phyloP scores from a whole-genome alignment of 2,113 vertebrate genomes.

The Scomber japonicus region DNA sequence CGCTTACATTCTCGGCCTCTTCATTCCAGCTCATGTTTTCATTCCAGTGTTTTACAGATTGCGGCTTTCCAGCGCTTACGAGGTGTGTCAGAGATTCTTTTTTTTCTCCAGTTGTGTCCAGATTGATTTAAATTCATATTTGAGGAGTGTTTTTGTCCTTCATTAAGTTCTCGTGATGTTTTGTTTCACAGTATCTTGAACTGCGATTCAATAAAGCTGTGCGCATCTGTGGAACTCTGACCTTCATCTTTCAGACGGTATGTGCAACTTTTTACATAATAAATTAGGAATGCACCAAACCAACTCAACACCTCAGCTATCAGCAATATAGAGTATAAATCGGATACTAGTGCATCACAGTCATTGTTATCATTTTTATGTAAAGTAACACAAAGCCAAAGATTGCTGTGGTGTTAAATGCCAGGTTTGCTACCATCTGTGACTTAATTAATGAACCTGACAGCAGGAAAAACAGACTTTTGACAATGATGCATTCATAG shows the following conservation, averaged over 20 bases:
- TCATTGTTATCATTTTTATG: too few species aligned
- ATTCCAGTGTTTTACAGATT: constrained; percentile 95
- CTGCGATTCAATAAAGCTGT: constrained; percentile 94
- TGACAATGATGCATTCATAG: too few species aligned
- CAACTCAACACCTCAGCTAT: neutral
- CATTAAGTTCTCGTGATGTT: neutral
- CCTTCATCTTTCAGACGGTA: constrained; percentile 98
- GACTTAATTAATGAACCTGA: too few species aligned
- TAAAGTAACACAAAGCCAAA: too few species aligned
- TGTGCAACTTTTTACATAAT: constrained; percentile 48
- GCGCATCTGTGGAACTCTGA: constrained; percentile 90
- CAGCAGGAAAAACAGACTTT: too few species aligned
- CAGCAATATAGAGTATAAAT: neutral
- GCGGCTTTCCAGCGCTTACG: constrained; percentile 90
- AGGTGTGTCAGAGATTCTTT: constrained; percentile 78
- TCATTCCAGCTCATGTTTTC: constrained; percentile 94
- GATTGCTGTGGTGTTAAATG: too few species aligned
- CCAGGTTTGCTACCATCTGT: too few species aligned
- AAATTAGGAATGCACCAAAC: neutral
- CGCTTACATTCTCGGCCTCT: constrained; percentile 91
- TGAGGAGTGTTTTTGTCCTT: neutral
- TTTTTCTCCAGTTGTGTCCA: neutral
- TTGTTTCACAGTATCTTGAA: constrained; percentile 90
- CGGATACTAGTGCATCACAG: neutral
- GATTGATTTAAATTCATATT: neutral